These are phyloP conservation scores for Nasonia longicornis DNA, from an alignment of 1,140 invertebrate species.

Conservation along the genomic window DNA sequence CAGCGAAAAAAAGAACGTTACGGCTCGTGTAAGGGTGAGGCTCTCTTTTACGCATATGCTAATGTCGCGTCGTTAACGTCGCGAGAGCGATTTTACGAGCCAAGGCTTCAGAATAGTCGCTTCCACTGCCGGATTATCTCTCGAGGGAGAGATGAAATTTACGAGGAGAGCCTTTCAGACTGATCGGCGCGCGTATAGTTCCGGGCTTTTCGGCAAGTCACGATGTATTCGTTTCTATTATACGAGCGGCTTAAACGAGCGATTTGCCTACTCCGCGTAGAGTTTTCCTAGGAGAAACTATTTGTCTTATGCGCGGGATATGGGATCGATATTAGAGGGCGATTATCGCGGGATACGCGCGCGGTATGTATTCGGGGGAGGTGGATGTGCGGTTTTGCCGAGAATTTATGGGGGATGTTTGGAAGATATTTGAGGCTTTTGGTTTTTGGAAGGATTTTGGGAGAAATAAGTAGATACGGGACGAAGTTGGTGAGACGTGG, in stretches of 20 bases:
- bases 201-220: conserved; percentile 11
- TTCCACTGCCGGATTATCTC: conserved; percentile 8
- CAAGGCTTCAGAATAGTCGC: conserved; percentile 5
- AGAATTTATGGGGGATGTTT: no score
- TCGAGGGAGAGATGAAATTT: conserved; percentile 12
- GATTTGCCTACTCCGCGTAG: not conserved
- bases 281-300: not conserved
- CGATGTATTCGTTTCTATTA: not conserved
- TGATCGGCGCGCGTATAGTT: conserved; percentile 14
- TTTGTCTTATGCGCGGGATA: not conserved
- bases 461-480: not conserved
- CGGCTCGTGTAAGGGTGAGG: not conserved
- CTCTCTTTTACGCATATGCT: conserved; percentile 17
- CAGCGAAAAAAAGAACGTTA: not conserved
- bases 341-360: no score
- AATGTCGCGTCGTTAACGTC: conserved; percentile 23
- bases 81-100: conserved; percentile 23
- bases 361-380: no score
- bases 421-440: no score
- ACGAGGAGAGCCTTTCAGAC: conserved; percentile 24
- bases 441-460: not conserved
- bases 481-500: not conserved
- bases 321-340: not conserved
- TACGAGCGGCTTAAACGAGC: not conserved
- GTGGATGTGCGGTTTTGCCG: no score